Evolutionary conservation across 2,797 vertebrate species (phyloP).

Genomic region (Melanotaenia pygmaea): DNA sequence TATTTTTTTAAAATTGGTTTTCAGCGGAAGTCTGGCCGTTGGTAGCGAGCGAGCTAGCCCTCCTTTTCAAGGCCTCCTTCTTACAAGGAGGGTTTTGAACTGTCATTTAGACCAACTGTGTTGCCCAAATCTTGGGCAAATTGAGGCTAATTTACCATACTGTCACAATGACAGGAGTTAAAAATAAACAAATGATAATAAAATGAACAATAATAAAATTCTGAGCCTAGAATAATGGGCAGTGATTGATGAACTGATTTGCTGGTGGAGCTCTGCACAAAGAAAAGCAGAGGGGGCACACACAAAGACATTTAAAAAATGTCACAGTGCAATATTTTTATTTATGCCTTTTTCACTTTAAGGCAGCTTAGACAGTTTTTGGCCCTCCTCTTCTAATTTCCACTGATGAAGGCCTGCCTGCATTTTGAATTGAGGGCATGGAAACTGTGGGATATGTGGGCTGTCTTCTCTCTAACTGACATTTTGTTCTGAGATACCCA

Average conservation of each 20-base stretch:
- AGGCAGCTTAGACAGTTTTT: conserved; percentile 20
- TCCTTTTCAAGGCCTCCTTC: conserved; percentile 49
- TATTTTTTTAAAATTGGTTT: background rate
- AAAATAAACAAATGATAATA: background rate
- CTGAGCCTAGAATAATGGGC: background rate
- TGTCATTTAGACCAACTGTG: conserved; percentile 65
- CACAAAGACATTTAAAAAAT: conserved; percentile 16
- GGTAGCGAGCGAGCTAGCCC: conserved; percentile 54
- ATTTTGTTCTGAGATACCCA: conserved; percentile 2
- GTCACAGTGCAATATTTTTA: background rate
- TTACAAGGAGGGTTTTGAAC: conserved; percentile 50
- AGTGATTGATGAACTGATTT: background rate
- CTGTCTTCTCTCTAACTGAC: background rate
- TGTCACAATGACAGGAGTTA: background rate
- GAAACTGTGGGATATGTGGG: background rate
- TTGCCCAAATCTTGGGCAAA: conserved; percentile 43
- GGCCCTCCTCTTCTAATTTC: background rate
- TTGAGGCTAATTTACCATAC: conserved; percentile 17
- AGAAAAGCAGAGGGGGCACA: conserved; percentile 36
- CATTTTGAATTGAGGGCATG: background rate
- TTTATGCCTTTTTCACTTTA: background rate
- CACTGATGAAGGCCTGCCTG: background rate
- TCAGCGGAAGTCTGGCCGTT: conserved; percentile 53
- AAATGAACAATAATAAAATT: background rate
- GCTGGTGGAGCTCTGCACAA: conserved; percentile 55